Evolutionary conservation across 2,113 vertebrate species (phyloP), one percentile per base, ranked within the genome.

Genomic region (Penelope pileata): DNA sequence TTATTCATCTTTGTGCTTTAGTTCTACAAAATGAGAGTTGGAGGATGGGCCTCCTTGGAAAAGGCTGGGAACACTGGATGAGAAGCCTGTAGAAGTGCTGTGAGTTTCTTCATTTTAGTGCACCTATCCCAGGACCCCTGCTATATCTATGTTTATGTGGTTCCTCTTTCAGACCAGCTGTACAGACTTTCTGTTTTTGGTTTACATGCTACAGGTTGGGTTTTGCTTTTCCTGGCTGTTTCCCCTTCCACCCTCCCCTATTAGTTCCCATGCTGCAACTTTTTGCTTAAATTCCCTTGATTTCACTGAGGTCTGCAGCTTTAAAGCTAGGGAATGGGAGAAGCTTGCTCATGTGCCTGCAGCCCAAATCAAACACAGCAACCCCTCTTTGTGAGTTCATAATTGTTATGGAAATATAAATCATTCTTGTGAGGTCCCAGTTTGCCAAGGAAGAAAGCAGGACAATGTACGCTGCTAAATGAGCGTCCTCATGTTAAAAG

Each of bases 381-480:
- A 54, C 54, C 29, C 26, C 26, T 50, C 68, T 81, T 68, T 7
- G 16, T 60, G 48, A 91, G 85, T 51, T 90, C 76, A 60, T 74
- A 16, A n/a, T 83, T 75, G 75, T 86, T 78, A 58, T 1, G 4
- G 69, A 90, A 93, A 82, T 58, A 82, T 72, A 93, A 94, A 91
- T 95, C 66, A 47, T 76, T 38, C 73, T 60, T 51, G 48, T 47
- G 90, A 91, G 76, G 84, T 90, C 90, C 7, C 16, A 60, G 80
- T 78, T 69, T 78, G 64, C 80, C 91, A 81, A 90, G 78, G 94
- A 92, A 92, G 94, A 94, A 96, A 90, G 83, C 43, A 94, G 88
- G 88, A 92, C 88, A 81, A 86, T 72, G 69, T 83, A 75, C 30
- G 43, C 88, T n/a, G 80, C 83, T 92, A 88, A 91, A 91, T 60